Evolutionary conservation across 2,113 vertebrate genomes (phyloP).

Genomic region (Dromas ardeola): DNA sequence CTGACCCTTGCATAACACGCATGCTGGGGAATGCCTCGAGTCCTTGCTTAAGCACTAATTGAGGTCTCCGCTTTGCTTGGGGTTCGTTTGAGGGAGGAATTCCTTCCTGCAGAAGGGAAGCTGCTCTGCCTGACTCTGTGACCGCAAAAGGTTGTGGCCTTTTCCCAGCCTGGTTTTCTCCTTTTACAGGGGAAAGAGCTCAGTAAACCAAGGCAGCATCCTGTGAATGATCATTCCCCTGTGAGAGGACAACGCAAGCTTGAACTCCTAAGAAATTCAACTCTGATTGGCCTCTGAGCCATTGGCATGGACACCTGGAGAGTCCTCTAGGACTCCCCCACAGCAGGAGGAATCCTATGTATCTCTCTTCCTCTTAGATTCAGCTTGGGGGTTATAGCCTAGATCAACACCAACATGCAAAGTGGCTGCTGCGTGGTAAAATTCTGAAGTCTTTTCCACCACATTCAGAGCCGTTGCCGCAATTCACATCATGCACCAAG

Average conservation of each 20-base stretch:
- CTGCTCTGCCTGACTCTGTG: not conserved
- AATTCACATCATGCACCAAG: not conserved
- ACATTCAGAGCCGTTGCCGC: not conserved
- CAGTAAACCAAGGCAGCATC: not conserved
- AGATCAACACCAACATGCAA: not conserved
- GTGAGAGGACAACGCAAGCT: not conserved
- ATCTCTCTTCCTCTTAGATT: not conserved
- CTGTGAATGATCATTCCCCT: not conserved
- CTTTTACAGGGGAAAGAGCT: not conserved
- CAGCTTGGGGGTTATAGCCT: not conserved
- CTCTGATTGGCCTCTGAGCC: not conserved
- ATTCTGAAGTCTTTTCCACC: not conserved
- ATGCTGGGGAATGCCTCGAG: not conserved
- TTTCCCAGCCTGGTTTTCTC: not conserved
- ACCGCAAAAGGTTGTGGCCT: not conserved
- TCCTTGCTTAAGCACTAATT: conserved; percentile 50
- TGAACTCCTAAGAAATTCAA: not conserved
- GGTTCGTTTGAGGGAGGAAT: conserved; percentile 15
- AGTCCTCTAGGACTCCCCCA: not conserved
- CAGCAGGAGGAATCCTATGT: not conserved
- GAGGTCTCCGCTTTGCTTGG: not conserved
- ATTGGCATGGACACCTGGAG: not conserved
- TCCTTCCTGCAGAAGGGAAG: not conserved
- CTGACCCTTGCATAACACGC: conserved; percentile 34
- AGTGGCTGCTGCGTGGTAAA: not conserved